Conservation (phyloP, 2,113 vertebrate species). For the Xiphophorus couchianus region DNA sequence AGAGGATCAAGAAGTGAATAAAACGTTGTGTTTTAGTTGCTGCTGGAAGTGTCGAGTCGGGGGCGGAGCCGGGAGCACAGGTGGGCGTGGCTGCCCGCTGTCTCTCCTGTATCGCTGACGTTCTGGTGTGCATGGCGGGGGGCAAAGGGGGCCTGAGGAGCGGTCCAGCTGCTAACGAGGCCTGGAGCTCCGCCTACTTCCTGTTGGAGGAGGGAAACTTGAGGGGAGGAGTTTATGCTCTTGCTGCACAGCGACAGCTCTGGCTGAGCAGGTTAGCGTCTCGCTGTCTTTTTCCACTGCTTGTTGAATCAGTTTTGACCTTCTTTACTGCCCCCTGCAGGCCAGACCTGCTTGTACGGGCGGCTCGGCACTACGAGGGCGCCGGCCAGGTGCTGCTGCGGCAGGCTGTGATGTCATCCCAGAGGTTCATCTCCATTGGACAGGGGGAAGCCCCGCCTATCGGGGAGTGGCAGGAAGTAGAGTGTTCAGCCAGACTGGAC, state of each 20-base stretch:
- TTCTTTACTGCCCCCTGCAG: slow-evolving; percentile 65
- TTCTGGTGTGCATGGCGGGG: slow-evolving; percentile 89
- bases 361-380: slow-evolving; percentile 92
- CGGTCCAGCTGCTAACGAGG: slow-evolving; percentile 90
- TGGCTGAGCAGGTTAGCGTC: slow-evolving; percentile 89
- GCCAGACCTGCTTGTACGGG: slow-evolving; percentile 88
- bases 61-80: slow-evolving; percentile 51
- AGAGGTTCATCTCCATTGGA: slow-evolving; percentile 80
- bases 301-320: fast-evolving
- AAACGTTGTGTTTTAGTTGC: slow-evolving; percentile 79
- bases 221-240: slow-evolving; percentile 77
- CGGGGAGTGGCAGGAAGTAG: slow-evolving; percentile 86
- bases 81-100: slow-evolving; percentile 85
- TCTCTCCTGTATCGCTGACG: slow-evolving; percentile 89
- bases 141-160: slow-evolving; percentile 88
- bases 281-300: not conserved
- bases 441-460: slow-evolving; percentile 73
- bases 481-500: slow-evolving; percentile 91
- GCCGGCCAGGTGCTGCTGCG: slow-evolving; percentile 91
- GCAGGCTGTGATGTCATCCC: slow-evolving; percentile 90
- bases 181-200: slow-evolving; percentile 84
- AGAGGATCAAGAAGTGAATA: not conserved
- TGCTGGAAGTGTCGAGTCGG: slow-evolving; percentile 38
- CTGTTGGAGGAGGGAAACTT: slow-evolving; percentile 83
- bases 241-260: slow-evolving; percentile 82